Conservation (phyloP, 2,797 vertebrate species). For the Tapirus indicus region DNA sequence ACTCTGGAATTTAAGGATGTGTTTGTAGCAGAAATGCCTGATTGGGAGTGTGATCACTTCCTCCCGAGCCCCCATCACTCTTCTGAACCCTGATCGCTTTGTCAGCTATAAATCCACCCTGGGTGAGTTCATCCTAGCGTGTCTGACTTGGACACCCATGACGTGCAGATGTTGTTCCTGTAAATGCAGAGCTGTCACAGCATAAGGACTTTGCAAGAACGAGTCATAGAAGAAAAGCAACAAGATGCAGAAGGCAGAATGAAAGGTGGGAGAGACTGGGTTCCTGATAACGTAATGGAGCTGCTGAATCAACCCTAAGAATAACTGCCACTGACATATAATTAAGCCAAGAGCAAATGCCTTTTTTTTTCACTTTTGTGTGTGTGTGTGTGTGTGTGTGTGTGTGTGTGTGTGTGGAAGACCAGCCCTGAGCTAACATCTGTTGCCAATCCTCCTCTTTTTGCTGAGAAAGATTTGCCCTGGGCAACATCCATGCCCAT, state of each 20-base stretch:
- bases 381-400: no score
- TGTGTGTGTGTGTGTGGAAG: no score
- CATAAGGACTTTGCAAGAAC: fast-evolving
- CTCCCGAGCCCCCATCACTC: neutral
- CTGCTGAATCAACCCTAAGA: neutral
- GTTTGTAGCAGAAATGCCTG: neutral
- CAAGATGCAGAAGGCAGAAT: neutral
- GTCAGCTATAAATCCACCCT: neutral
- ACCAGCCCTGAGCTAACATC: no score
- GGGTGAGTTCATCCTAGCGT: fast-evolving
- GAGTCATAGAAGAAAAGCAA: neutral
- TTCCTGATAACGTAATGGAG: neutral
- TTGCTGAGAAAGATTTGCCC: no score
- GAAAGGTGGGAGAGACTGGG: neutral
- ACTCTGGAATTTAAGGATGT: neutral
- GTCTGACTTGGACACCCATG: neutral
- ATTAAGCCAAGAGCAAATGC: neutral
- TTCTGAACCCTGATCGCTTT: no score
- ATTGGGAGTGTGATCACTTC: neutral
- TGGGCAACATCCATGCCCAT: no score
- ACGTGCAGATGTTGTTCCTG: neutral
- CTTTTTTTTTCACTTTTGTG: neutral
- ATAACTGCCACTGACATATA: fast-evolving
- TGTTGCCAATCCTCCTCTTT: no score
- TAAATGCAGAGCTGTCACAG: fast-evolving